Conservation (phyloP, 2,888 invertebrate genomes). For the Clitarchus hookeri region DNA sequence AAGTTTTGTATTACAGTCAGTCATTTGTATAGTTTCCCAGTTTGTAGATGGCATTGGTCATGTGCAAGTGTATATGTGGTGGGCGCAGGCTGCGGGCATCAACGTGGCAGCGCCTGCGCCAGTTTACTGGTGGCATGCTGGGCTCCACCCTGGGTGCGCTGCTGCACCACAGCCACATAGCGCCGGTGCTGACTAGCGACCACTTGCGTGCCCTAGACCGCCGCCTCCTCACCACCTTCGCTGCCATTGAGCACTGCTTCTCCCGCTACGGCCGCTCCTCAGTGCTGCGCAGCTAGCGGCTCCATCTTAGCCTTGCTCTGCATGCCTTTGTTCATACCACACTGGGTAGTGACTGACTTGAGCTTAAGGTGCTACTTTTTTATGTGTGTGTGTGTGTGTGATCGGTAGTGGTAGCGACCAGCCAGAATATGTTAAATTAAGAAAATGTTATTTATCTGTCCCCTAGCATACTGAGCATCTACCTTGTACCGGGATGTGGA, state of each 20-base stretch:
- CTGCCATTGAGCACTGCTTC: constrained; percentile 77
- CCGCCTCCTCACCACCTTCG: constrained; percentile 73
- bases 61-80: constrained; percentile 16
- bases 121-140: constrained; percentile 68
- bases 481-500: no score
- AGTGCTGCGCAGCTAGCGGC: constrained; percentile 23
- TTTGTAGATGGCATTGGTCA: constrained; percentile 22
- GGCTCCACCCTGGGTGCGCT: constrained; percentile 63
- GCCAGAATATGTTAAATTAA: no score
- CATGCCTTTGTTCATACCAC: no score
- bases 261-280: constrained; percentile 45
- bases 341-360: no score
- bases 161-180: constrained; percentile 50
- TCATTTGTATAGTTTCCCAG: no score
- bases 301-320: no score
- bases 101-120: constrained; percentile 72
- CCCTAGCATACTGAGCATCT: no score
- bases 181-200: constrained; percentile 67
- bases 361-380: no score
- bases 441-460: no score
- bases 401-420: no score
- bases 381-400: no score
- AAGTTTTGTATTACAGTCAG: no score
- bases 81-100: constrained; percentile 66
- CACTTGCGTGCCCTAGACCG: constrained; percentile 80